Base-by-base conservation (phyloP, 1,140 invertebrate species). In the Pseudachorutes palmiensis region DNA sequence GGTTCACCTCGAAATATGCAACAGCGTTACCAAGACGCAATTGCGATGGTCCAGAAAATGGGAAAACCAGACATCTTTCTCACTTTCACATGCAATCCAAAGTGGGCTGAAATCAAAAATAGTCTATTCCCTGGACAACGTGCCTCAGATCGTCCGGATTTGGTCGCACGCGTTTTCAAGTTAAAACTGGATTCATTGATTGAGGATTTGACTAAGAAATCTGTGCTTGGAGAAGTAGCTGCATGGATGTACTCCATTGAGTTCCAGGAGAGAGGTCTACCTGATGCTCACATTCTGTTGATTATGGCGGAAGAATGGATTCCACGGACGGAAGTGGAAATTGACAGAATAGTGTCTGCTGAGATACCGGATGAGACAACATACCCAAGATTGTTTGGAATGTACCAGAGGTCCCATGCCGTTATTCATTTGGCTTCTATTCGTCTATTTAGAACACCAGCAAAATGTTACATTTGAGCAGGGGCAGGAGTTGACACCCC, bases 381-480 rank as follows among this genome's bases (percentile, higher is more conserved):
- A 31, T 26, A 55, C 24, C 60, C 16, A 62, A 30, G 22, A 30
- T 12, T 28, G 22, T 3, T 62, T 36, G 60, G 5, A 32, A 36
- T 16, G 63, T 69, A 75, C 33, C 62, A 72, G 1, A 65, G 69
- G 36, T 72, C 63, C 12, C 77, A 78, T 59, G 19, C 74, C 22
- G 65, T 78, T 16, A 45, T 49, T 30, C 64, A 57, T 14, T 51
- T 63, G 16, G 41, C 62, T 59, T 59, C 30, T n/a, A 59, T 29
- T 30, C n/a, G 61, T 82, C 9, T 80, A 83, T 77, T 69, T 83
- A n/a, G 75, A 78, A 72, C 78, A 78, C 74, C 75, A 77, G 64
- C 79, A 82, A 72, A 1, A 9, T 76, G 77, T 71, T 64, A 49
- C 28, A 32, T 78, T 70, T 67, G 1, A 48, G 41, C 48, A 61